These are phyloP conservation scores for Sinocyclocheilus maitianheensis DNA, from an alignment of 2,113 vertebrate species.

Conservation along the genomic window DNA sequence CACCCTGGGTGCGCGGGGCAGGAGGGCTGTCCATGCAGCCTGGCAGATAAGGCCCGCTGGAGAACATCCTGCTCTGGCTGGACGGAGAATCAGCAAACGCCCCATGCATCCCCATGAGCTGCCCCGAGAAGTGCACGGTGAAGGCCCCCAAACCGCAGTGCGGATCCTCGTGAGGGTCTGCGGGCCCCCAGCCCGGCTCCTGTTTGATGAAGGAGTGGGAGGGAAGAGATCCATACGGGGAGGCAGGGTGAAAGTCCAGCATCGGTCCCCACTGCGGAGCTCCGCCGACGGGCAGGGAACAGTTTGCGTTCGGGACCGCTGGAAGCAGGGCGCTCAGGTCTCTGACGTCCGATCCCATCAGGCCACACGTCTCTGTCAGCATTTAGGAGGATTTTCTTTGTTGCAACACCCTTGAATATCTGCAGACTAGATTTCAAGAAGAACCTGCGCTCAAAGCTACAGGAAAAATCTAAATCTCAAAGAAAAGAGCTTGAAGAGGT, in stretches of 20 bases:
- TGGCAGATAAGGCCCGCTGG: constrained; percentile 86
- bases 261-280: constrained; percentile 91
- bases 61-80: constrained; percentile 87
- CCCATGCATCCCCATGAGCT: constrained; percentile 90
- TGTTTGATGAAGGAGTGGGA: constrained; percentile 96
- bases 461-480: constrained; percentile 13
- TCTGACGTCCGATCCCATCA: constrained; percentile 90
- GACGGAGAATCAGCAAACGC: constrained; percentile 81
- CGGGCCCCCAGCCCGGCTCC: constrained; percentile 89
- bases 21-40: constrained; percentile 88
- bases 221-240: constrained; percentile 83
- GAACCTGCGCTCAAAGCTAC: neutral
- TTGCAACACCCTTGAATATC: neutral
- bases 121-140: constrained; percentile 94
- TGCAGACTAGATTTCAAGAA: neutral
- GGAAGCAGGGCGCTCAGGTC: constrained; percentile 88
- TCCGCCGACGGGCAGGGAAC: constrained; percentile 83
- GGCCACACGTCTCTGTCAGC: constrained; percentile 71
- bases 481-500: neutral
- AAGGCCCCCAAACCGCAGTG: constrained; percentile 93
- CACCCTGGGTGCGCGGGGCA: constrained; percentile 87
- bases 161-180: constrained; percentile 87
- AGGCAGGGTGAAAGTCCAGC: constrained; percentile 89
- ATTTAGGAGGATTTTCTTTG: constrained; percentile 53
- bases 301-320: constrained; percentile 81